Conservation (phyloP, 2,888 invertebrate species). For the Geophilus truncorum region DNA sequence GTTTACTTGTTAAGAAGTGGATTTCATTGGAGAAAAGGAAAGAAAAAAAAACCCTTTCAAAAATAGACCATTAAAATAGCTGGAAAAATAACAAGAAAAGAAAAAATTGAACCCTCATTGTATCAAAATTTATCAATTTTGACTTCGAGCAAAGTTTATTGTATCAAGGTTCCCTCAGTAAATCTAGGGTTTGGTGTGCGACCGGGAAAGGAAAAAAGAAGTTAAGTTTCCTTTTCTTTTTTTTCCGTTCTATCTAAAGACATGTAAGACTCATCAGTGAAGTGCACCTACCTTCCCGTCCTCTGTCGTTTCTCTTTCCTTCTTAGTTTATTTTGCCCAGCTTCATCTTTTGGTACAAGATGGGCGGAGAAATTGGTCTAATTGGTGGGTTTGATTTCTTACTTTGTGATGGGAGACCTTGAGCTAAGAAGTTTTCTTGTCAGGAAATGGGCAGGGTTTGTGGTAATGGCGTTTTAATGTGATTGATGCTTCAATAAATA, state of each 20-base stretch:
- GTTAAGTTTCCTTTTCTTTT: background rate
- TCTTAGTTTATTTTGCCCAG: background rate
- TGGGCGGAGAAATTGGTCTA: background rate
- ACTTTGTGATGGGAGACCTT: background rate
- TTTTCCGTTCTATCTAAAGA: background rate
- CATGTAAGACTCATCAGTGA: background rate
- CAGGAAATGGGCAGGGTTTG: background rate
- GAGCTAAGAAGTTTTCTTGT: background rate
- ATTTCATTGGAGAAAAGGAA: background rate
- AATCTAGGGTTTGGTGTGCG: background rate
- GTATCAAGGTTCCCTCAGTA: background rate
- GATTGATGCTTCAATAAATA: slow-evolving; percentile 24
- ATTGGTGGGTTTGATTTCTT: background rate
- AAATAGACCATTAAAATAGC: background rate
- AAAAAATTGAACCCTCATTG: background rate
- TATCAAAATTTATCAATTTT: background rate
- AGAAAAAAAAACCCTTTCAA: background rate
- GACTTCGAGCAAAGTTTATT: background rate
- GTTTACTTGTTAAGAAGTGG: no score
- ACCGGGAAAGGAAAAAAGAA: background rate
- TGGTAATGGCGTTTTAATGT: background rate
- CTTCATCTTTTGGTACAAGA: background rate
- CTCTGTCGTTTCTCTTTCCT: background rate
- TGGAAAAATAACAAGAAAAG: background rate
- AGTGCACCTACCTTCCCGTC: background rate